Evolutionary conservation across 2,888 invertebrate genomes (phyloP).

Genomic region (Eupithecia vulgata): DNA sequence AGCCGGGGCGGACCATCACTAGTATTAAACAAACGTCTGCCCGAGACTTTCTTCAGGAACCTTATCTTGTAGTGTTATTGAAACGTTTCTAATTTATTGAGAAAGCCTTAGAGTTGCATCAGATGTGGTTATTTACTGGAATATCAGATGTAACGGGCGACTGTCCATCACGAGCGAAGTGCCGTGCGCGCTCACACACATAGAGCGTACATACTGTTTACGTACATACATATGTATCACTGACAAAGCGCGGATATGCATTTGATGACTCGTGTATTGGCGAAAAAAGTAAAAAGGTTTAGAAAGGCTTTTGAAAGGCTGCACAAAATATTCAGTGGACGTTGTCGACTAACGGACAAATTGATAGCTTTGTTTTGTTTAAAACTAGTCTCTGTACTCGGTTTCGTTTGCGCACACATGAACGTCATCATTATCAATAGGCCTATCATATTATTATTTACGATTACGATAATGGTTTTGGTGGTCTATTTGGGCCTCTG

Average conservation of each 20-base stretch:
- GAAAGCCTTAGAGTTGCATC: not conserved
- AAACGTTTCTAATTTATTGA: not conserved
- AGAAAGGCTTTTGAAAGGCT: slow-evolving; percentile 14
- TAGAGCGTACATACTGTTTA: not conserved
- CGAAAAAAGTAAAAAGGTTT: slow-evolving; percentile 11
- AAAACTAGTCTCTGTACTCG: not conserved
- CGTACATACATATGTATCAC: not conserved
- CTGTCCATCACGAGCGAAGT: not conserved
- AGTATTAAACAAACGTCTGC: not conserved
- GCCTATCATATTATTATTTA: not conserved
- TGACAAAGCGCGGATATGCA: slow-evolving; percentile 15
- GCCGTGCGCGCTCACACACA: not conserved
- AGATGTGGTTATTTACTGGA: not conserved
- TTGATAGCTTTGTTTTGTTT: slow-evolving; percentile 1
- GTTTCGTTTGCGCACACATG: not conserved
- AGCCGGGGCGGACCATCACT: no score
- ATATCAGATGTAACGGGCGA: not conserved
- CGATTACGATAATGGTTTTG: no score
- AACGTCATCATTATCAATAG: not conserved
- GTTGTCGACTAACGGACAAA: not conserved
- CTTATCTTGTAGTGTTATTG: not conserved
- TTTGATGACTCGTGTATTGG: slow-evolving; percentile 17
- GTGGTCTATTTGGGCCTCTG: no score
- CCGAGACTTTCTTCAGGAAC: not conserved
- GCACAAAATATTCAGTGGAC: slow-evolving; percentile 9